Conservation (phyloP, 2,888 invertebrate species). For the Cremastobaeus sp. region DNA sequence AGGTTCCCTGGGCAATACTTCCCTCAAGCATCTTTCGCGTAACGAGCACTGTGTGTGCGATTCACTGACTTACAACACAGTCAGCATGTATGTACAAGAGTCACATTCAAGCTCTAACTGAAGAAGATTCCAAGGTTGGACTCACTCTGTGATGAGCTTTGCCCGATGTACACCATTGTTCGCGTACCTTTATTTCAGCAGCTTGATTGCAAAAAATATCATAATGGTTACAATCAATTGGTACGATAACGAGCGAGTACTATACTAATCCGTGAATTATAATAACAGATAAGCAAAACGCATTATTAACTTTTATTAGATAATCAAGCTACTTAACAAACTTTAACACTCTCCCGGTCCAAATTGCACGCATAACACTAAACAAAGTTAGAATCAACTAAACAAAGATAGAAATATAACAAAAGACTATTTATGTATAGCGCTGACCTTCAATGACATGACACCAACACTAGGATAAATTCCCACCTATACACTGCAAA, state of each 20-base stretch:
- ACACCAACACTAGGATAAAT: no score
- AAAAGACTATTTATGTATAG: no score
- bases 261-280: conserved; percentile 11
- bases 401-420: no score
- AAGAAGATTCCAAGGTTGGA: conserved; percentile 34
- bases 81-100: conserved; percentile 16
- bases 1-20: conserved; percentile 50
- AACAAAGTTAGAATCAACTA: no score
- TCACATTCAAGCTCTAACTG: conserved; percentile 20
- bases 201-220: conserved; percentile 31
- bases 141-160: conserved; percentile 28
- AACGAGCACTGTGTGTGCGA: conserved; percentile 47
- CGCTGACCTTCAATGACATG: no score
- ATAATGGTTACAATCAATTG: conserved; percentile 34
- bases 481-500: no score
- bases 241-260: conserved; percentile 17
- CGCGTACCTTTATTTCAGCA: conserved; percentile 23
- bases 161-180: conserved; percentile 31
- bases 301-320: conserved; percentile 27
- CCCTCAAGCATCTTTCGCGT: conserved; percentile 51
- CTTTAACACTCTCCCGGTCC: no score
- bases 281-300: conserved; percentile 8
- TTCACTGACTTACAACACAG: conserved; percentile 26
- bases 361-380: no score
- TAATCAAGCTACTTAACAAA: conserved; percentile 19